These are phyloP conservation scores for Archocentrus centrarchus DNA, from an alignment of 2,113 vertebrate species.

Conservation along the genomic window DNA sequence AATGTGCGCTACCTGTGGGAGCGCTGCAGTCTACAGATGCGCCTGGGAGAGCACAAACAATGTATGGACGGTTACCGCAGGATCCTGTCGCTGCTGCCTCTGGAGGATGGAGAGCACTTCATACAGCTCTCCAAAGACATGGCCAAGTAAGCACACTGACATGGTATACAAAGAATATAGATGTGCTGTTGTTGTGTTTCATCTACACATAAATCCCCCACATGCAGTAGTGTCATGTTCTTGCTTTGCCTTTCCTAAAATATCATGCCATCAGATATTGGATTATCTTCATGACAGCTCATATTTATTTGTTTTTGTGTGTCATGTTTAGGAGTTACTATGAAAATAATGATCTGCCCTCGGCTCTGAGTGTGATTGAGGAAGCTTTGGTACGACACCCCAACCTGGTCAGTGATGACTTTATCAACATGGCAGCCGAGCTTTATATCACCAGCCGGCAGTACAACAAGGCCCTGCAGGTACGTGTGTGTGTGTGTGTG, in stretches of 20 bases:
- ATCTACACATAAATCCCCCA: neutral
- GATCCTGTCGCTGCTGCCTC: constrained; percentile 90
- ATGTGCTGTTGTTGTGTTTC: neutral
- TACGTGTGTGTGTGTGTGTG: constrained; percentile 51
- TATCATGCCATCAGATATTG: accelerated
- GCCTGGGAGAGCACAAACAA: constrained; percentile 93
- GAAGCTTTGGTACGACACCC: constrained; percentile 91
- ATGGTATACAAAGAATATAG: neutral
- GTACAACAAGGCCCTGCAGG: constrained; percentile 89
- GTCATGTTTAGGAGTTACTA: constrained; percentile 89
- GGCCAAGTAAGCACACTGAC: constrained; percentile 87
- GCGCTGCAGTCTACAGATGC: constrained; percentile 92
- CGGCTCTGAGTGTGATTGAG: constrained; percentile 91
- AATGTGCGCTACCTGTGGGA: constrained; percentile 98
- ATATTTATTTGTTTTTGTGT: neutral
- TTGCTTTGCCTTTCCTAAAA: neutral
- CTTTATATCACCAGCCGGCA: constrained; percentile 92
- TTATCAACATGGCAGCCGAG: constrained; percentile 94
- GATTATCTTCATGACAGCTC: neutral
- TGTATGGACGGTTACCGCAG: constrained; percentile 98
- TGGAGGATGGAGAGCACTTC: constrained; percentile 92
- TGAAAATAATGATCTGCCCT: constrained; percentile 89
- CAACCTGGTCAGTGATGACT: constrained; percentile 89
- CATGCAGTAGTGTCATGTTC: neutral
- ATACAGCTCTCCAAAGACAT: constrained; percentile 98